phyloP scores from a whole-genome alignment of 2,113 vertebrate species.

The Natator depressus region DNA sequence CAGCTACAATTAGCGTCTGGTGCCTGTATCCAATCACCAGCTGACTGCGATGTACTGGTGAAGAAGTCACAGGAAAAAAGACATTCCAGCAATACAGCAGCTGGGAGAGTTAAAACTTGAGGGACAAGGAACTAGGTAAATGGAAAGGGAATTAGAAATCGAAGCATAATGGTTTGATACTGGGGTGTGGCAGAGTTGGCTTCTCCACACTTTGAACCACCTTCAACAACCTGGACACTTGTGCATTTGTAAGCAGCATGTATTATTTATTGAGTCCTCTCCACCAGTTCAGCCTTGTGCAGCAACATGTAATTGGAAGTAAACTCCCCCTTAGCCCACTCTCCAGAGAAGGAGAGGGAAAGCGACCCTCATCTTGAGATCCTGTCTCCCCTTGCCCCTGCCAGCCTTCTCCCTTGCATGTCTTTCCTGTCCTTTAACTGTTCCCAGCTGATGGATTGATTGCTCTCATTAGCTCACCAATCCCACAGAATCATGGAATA shows the following conservation, averaged over 20 bases:
- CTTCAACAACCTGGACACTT: not conserved
- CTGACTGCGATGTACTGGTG: not conserved
- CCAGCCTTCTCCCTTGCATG: not conserved
- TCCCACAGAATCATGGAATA: too few species aligned
- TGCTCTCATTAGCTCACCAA: not conserved
- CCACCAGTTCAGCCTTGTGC: not conserved
- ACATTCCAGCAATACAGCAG: not conserved
- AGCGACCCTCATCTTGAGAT: not conserved
- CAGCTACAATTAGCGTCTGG: not conserved
- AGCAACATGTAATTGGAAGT: not conserved
- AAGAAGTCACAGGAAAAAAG: not conserved
- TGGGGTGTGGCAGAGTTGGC: not conserved
- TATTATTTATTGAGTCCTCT: not conserved
- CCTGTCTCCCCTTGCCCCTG: not conserved
- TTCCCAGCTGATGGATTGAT: not conserved
- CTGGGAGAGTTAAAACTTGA: not conserved
- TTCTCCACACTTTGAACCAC: not conserved
- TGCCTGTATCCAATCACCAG: not conserved
- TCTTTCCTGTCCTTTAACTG: not conserved
- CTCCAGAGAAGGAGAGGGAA: not conserved
- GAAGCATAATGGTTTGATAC: not conserved
- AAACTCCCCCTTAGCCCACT: not conserved
- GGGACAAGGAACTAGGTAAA: not conserved
- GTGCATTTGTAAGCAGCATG: not conserved
- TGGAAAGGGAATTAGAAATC: not conserved